Base-by-base conservation (phyloP, 2,888 invertebrate species). In the Calameuta idolon region DNA sequence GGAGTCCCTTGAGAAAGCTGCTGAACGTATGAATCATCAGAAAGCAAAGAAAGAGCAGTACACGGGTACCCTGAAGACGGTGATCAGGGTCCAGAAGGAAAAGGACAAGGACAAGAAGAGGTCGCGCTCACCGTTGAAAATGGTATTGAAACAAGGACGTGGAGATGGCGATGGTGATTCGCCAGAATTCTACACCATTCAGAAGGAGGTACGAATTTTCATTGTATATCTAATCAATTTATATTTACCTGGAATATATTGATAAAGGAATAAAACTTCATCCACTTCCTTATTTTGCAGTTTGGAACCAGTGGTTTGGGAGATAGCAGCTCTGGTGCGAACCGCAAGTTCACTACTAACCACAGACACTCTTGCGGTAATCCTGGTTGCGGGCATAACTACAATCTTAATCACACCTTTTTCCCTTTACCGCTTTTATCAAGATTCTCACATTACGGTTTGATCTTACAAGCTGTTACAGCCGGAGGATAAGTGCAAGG, bases 51-150 rank as follows among this genome's bases (percentile, higher is more conserved):
- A 93, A 73, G 94, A 93, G 79, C 31, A 94, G 85, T 96, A 95
- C 87, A 96, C 96, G 3, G 97, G 97, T 69, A 97, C 96, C 0
- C 90, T 97, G 82, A 97, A 97, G 90, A 96, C 97, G 85, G 95
- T 97, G 85, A 97, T 97, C 85, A 96, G 97, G 92, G 92, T 97
- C 82, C 85, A 89, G 34, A 91, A 91, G 81, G 89, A 90, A 74
- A 89, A 93, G 95, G 81, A 92, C 88, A 81, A 86, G 90, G 94
- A 94, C 85, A 95, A 95, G 91, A 94, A 94, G 83, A 91, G 92
- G 68, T 94, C 94, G 76, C 93, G 95, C 82, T 95, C 94, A 81
- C 95, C 96, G 0, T 90, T 96, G 83, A 96, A 96, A 92, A 96
- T 96, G 95, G 96, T 96, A 80, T 94, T 96, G 87, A 95, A 95